phyloP scores from a whole-genome alignment of 1,140 invertebrate species.

The Ylistrum balloti region DNA sequence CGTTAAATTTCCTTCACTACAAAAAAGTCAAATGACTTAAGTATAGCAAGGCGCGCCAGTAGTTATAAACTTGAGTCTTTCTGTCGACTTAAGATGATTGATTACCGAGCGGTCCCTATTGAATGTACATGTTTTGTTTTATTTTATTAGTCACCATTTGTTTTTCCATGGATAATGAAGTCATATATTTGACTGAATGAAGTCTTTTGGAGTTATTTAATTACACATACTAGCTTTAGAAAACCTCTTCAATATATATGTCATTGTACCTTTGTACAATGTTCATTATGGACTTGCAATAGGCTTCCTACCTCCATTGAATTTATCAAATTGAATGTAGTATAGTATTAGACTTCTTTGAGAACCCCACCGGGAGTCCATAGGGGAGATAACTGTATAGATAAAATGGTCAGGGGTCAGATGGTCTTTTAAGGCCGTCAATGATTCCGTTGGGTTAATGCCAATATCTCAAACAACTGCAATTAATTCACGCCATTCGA shows the following conservation, averaged over 20 bases:
- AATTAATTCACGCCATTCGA: not conserved
- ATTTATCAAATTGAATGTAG: not conserved
- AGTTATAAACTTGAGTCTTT: too few relatives aligned
- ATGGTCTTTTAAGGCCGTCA: slow-evolving; percentile 24
- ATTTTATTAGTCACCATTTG: not conserved
- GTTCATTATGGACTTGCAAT: not conserved
- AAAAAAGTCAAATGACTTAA: too few relatives aligned
- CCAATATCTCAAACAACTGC: not conserved
- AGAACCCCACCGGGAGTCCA: not conserved
- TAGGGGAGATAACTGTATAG: not conserved
- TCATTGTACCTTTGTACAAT: not conserved
- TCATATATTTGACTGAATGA: not conserved
- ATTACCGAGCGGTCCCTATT: too few relatives aligned
- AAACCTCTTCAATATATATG: not conserved
- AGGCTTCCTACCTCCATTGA: not conserved
- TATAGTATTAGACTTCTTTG: not conserved
- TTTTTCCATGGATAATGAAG: not conserved
- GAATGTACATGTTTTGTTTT: not conserved
- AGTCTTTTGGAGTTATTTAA: not conserved
- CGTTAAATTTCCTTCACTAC: too few relatives aligned
- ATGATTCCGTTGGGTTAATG: not conserved
- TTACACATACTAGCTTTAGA: not conserved
- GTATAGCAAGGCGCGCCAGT: too few relatives aligned
- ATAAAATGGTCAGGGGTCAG: not conserved
- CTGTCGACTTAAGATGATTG: too few relatives aligned